Evolutionary conservation across 2,113 vertebrate species (phyloP).

Genomic region (Salvator merianae): DNA sequence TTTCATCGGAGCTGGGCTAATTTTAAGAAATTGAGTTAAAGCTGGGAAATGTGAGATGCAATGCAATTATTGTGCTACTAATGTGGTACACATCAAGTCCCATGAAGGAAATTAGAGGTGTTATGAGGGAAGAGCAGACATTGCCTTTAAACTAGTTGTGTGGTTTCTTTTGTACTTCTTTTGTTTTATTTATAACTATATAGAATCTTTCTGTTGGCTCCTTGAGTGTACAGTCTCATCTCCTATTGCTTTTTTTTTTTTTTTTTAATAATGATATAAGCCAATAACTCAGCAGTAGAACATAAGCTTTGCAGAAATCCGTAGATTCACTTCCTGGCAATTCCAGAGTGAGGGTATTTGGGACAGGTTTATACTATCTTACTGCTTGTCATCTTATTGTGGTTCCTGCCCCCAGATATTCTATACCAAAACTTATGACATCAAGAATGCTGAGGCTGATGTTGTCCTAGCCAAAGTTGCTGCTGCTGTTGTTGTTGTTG

Average conservation of each 20-base stretch:
- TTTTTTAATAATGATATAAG: neutral
- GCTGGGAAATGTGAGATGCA: constrained; percentile 8
- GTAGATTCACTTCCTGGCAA: neutral
- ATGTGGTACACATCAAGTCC: constrained; percentile 34
- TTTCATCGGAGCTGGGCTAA: constrained; percentile 26
- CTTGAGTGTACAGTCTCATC: neutral
- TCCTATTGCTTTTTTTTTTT: neutral
- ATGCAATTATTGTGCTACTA: constrained; percentile 52
- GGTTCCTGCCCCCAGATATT: too few species aligned
- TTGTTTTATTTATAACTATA: constrained; percentile 11
- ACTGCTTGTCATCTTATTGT: too few species aligned
- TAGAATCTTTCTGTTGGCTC: neutral
- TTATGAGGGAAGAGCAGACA: constrained; percentile 34
- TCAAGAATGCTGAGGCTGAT: too few species aligned
- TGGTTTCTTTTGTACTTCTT: constrained; percentile 25
- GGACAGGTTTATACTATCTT: too few species aligned
- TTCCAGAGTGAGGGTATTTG: neutral
- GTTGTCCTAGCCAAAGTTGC: too few species aligned
- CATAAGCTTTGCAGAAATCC: neutral
- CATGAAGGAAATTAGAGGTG: constrained; percentile 39
- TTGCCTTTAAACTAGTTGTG: constrained; percentile 2
- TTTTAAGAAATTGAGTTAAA: constrained; percentile 36
- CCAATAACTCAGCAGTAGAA: neutral
- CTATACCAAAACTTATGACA: too few species aligned
- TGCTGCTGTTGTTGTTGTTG: too few species aligned